phyloP scores from a whole-genome alignment of 2,113 vertebrate genomes.

The Ramphastos sulfuratus region DNA sequence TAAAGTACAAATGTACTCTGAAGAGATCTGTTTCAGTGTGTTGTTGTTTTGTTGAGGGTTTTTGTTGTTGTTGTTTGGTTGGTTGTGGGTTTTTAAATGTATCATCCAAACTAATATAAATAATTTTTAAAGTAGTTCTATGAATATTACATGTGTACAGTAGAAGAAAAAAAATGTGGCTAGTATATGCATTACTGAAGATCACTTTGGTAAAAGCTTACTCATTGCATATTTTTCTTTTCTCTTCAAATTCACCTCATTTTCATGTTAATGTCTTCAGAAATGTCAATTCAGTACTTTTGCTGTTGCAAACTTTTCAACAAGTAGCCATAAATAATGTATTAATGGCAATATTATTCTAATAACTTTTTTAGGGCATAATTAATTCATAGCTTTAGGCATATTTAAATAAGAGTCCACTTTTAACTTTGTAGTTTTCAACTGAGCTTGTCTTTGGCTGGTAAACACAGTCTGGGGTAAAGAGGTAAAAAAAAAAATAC shows the following conservation, averaged over 20 bases:
- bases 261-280: constrained; percentile 78
- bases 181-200: constrained; percentile 75
- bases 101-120: constrained; percentile 43
- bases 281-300: constrained; percentile 79
- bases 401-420: constrained; percentile 66
- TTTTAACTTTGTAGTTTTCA: constrained; percentile 56
- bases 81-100: not conserved
- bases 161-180: constrained; percentile 33
- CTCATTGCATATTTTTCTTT: constrained; percentile 60
- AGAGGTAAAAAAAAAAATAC: not conserved
- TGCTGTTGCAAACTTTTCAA: constrained; percentile 77
- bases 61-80: not conserved
- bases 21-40: not conserved
- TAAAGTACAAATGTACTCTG: constrained; percentile 14
- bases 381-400: constrained; percentile 80
- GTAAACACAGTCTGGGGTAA: constrained; percentile 9
- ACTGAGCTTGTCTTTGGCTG: not conserved
- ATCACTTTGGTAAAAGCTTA: constrained; percentile 52
- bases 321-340: constrained; percentile 82
- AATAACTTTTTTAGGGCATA: constrained; percentile 79
- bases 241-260: constrained; percentile 66
- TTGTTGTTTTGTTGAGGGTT: not conserved
- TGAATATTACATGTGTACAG: constrained; percentile 63
- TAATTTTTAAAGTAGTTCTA: constrained; percentile 33
- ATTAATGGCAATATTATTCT: constrained; percentile 79